Conservation (phyloP, 2,113 vertebrate species). For the Sander lucioperca region DNA sequence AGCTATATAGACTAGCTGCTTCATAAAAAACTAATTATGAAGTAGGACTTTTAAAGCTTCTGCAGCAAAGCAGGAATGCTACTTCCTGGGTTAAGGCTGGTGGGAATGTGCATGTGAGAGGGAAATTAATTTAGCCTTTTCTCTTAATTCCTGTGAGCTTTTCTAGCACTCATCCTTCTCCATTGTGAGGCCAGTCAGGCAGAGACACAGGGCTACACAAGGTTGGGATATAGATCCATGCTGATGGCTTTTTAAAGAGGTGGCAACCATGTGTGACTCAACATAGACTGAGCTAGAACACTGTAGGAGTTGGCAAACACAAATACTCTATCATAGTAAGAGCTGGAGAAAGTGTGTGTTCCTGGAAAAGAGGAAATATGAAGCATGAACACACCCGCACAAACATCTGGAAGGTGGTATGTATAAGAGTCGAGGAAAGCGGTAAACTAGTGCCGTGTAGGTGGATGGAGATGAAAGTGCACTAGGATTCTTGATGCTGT, state of each 20-base stretch:
- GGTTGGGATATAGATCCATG: conserved; percentile 59
- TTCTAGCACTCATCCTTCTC: conserved; percentile 45
- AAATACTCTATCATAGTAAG: conserved; percentile 25
- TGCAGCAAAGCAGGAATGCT: background rate
- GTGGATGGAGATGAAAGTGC: conserved; percentile 44
- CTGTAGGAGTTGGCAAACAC: conserved; percentile 24
- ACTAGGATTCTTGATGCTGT: conserved; percentile 3
- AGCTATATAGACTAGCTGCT: conserved; percentile 30
- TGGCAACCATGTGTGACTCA: conserved; percentile 60
- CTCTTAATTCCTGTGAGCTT: conserved; percentile 22
- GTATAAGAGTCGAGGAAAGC: background rate
- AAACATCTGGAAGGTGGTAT: conserved; percentile 24
- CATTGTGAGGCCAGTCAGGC: conserved; percentile 43
- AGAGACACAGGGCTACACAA: conserved; percentile 43
- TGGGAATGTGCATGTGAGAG: background rate
- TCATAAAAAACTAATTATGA: conserved; percentile 54
- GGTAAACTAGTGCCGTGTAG: conserved; percentile 14
- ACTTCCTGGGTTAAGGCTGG: background rate
- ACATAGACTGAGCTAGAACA: conserved; percentile 22
- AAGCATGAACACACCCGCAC: conserved; percentile 2
- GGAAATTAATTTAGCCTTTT: conserved; percentile 33
- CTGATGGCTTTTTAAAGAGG: conserved; percentile 77
- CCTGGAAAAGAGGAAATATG: background rate
- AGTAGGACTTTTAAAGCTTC: conserved; percentile 13
- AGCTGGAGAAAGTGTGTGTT: conserved; percentile 3